These are phyloP conservation scores for Triops longicaudatus DNA, from an alignment of 1,140 invertebrate species.

Conservation along the genomic window DNA sequence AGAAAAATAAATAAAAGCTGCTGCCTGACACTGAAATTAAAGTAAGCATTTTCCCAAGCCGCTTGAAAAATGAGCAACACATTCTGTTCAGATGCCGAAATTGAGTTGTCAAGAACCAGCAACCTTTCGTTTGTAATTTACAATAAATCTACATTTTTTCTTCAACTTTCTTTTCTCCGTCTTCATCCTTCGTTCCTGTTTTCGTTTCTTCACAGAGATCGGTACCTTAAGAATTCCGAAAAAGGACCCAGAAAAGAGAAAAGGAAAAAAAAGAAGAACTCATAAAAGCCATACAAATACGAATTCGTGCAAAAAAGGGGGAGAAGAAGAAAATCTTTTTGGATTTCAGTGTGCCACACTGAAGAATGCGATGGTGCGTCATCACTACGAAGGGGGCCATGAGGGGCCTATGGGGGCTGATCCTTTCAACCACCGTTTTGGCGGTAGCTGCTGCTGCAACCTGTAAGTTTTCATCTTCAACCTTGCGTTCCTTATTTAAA, in stretches of 20 bases:
- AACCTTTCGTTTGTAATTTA: neutral
- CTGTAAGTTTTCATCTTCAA: neutral
- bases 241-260: neutral
- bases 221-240: too few relatives aligned
- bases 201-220: too few relatives aligned
- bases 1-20: neutral
- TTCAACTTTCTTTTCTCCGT: too few relatives aligned
- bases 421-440: neutral
- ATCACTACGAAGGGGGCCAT: neutral
- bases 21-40: neutral
- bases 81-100: neutral
- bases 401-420: slow-evolving; percentile 5
- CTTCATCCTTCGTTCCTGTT: too few relatives aligned
- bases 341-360: neutral
- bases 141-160: neutral
- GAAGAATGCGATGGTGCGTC: neutral
- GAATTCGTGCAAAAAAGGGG: too few relatives aligned
- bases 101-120: neutral
- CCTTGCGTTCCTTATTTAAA: too few relatives aligned
- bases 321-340: too few relatives aligned
- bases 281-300: neutral
- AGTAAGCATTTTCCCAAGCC: neutral
- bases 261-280: neutral
- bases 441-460: neutral
- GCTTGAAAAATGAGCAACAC: too few relatives aligned